A percentile compares a stretch with the other conserved stretches of the same genome.
These are phyloP conservation scores for Holothuria glaberrima DNA, from an alignment of 35 echinoderm and acorn worm genomes.

Conservation along the genomic window DNA sequence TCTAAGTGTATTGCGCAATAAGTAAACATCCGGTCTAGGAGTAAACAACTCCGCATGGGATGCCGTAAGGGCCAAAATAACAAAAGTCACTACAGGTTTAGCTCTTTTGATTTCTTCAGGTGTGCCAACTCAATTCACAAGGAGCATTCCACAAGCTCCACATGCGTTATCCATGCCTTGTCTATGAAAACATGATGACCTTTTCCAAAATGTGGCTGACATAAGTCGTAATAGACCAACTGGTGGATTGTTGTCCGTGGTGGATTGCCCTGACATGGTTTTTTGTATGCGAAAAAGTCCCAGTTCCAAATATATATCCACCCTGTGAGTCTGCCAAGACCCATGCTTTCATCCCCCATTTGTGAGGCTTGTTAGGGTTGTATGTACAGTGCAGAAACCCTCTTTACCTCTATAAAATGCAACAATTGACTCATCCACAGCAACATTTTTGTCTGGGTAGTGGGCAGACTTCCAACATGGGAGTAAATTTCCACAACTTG, in stretches of 20 bases:
- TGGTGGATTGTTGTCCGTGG: neutral
- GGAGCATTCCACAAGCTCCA: constrained; percentile 16
- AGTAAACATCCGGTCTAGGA: too few species aligned
- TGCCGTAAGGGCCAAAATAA: too few species aligned
- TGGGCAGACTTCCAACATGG: neutral
- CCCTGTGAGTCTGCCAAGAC: constrained; percentile 10
- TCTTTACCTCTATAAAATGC: constrained; percentile 20
- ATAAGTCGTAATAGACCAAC: neutral
- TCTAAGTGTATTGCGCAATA: too few species aligned
- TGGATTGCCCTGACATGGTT: neutral
- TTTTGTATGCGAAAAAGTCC: neutral
- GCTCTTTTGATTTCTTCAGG: constrained; percentile 22
- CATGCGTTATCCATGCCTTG: neutral
- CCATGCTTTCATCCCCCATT: constrained; percentile 34
- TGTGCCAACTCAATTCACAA: neutral
- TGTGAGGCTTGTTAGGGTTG: constrained; percentile 15
- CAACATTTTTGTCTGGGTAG: constrained; percentile 29
- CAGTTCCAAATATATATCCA: constrained; percentile 21
- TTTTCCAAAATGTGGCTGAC: neutral
- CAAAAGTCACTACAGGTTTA: neutral
- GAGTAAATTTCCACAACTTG: neutral
- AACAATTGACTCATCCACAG: constrained; percentile 43
- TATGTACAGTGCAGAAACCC: constrained; percentile 19
- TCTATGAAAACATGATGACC: constrained; percentile 14
- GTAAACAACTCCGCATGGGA: too few species aligned